Conservation (phyloP, 2,888 invertebrate genomes). For the Carterocephalus palaemon region DNA sequence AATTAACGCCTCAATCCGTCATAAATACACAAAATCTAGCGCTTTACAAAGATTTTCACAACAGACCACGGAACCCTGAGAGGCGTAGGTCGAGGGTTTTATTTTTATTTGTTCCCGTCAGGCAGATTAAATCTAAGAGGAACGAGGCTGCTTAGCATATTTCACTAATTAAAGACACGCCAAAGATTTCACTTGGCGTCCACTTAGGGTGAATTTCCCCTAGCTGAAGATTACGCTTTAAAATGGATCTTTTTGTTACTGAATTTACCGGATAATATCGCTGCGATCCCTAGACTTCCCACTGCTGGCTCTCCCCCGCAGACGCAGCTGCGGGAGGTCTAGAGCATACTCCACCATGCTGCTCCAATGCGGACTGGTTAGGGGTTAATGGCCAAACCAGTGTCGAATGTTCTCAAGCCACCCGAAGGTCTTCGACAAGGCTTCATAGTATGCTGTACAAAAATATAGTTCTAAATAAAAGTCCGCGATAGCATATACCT, state of each 20-base stretch:
- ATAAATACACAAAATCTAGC: background rate
- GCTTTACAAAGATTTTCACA: background rate
- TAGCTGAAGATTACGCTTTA: background rate
- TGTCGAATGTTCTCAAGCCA: too few relatives aligned
- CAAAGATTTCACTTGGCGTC: conserved; percentile 28
- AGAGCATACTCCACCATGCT: too few relatives aligned
- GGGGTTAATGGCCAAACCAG: too few relatives aligned
- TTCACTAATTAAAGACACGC: conserved; percentile 59
- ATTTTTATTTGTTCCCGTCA: conserved; percentile 28
- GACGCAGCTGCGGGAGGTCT: too few relatives aligned
- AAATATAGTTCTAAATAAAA: too few relatives aligned
- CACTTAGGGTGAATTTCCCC: conserved; percentile 18
- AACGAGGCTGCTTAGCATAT: conserved; percentile 50
- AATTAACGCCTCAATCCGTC: background rate
- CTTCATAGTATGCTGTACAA: too few relatives aligned
- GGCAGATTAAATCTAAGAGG: conserved; percentile 37
- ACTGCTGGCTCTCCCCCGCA: too few relatives aligned
- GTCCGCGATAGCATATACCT: too few relatives aligned
- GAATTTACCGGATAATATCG: too few relatives aligned
- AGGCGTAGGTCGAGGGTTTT: conserved; percentile 15
- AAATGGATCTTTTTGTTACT: conserved; percentile 13
- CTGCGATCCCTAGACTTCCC: too few relatives aligned
- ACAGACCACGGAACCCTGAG: background rate
- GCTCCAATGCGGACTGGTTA: too few relatives aligned
- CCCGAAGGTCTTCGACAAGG: too few relatives aligned